phyloP scores from a whole-genome alignment of 2,888 invertebrate genomes.

The Pheosia tremula region DNA sequence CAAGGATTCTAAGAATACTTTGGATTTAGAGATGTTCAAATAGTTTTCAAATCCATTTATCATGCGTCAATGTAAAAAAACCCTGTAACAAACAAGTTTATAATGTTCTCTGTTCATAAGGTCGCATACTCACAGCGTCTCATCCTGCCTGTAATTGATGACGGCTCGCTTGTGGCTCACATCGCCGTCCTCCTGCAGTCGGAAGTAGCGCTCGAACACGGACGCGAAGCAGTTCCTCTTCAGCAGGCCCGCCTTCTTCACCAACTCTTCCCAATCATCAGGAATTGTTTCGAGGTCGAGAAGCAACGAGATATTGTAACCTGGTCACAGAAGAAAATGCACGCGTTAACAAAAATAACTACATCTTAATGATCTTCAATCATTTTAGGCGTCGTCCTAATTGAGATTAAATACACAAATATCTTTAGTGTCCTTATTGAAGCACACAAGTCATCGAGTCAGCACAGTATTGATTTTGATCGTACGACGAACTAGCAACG shows the following conservation, averaged over 20 bases:
- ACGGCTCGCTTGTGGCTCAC: constrained; percentile 97
- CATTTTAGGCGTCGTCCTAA: too few relatives aligned
- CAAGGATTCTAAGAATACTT: too few relatives aligned
- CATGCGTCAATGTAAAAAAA: too few relatives aligned
- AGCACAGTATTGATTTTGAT: too few relatives aligned
- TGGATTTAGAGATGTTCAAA: not conserved
- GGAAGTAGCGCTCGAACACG: constrained; percentile 99
- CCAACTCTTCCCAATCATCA: constrained; percentile 93
- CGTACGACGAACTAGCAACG: too few relatives aligned
- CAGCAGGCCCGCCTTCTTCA: constrained; percentile 96
- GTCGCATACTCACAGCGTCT: constrained; percentile 92
- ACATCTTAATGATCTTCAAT: too few relatives aligned
- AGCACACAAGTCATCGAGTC: too few relatives aligned
- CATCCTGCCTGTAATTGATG: constrained; percentile 99
- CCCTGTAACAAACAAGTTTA: too few relatives aligned
- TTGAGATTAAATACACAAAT: constrained; percentile 2
- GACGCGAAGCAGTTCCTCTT: constrained; percentile 99
- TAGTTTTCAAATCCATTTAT: not conserved
- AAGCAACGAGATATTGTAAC: constrained; percentile 97
- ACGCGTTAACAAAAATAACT: too few relatives aligned
- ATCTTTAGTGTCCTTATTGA: not conserved
- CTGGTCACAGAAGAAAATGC: constrained; percentile 50
- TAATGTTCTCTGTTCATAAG: not conserved
- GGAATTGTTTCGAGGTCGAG: constrained; percentile 97
- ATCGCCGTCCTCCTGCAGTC: constrained; percentile 97